phyloP scores from a whole-genome alignment of 2,797 vertebrate genomes.

The Sebastes minor region DNA sequence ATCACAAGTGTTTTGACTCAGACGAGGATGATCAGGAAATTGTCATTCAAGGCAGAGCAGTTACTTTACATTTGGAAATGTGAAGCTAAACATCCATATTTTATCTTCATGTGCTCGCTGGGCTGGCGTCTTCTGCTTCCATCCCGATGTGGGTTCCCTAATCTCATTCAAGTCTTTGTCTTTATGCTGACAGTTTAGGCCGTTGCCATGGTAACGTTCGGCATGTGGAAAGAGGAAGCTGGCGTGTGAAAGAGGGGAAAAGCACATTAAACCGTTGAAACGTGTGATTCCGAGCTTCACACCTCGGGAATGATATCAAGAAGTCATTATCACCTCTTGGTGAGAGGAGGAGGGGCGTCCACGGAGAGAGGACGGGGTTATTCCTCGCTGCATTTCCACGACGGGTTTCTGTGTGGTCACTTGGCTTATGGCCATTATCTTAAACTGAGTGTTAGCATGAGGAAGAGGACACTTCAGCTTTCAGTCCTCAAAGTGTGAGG shows the following conservation, averaged over 20 bases:
- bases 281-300: conserved; percentile 44
- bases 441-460: not conserved
- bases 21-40: not conserved
- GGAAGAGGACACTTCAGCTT: not conserved
- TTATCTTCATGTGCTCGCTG: not conserved
- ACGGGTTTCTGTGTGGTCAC: not conserved
- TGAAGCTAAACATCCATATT: not conserved
- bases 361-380: not conserved
- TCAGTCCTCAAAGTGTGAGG: not conserved
- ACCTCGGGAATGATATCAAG: conserved; percentile 44
- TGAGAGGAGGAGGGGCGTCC: not conserved
- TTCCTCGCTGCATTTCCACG: not conserved
- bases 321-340: conserved; percentile 61
- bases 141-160: conserved; percentile 14
- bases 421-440: not conserved
- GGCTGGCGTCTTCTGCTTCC: not conserved
- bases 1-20: not conserved
- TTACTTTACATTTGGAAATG: not conserved
- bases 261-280: conserved; percentile 37
- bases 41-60: not conserved
- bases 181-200: conserved; percentile 51
- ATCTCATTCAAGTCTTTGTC: conserved; percentile 57
- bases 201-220: conserved; percentile 44
- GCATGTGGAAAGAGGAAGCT: conserved; percentile 28
- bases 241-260: conserved; percentile 1